Percentiles rank a stretch among this genome's conserved stretches.
phyloP scores from a whole-genome alignment of 2,888 invertebrate genomes.

The Therioaphis trifolii region DNA sequence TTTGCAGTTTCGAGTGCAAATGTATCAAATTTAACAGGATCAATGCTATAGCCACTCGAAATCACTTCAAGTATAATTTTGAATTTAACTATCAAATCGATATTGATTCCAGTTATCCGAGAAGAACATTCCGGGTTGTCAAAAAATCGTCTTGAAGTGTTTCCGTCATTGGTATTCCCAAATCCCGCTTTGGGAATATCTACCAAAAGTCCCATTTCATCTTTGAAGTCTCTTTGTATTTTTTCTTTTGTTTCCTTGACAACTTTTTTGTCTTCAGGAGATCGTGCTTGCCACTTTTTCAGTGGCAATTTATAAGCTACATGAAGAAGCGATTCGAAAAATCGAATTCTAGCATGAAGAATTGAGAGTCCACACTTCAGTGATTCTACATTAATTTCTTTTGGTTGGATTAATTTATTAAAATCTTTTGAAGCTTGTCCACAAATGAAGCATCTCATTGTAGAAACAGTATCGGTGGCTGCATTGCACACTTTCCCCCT shows the following conservation, averaged over 20 bases:
- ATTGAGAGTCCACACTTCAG: constrained; percentile 12
- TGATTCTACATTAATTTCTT: background rate
- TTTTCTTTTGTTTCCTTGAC: too few relatives aligned
- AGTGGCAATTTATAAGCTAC: constrained; percentile 65
- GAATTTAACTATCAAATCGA: constrained; percentile 4
- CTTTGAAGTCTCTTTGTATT: constrained; percentile 33
- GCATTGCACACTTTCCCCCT: constrained; percentile 60
- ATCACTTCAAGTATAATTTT: constrained; percentile 12
- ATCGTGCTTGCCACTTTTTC: constrained; percentile 35
- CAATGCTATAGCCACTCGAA: background rate
- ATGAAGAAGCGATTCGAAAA: constrained; percentile 35
- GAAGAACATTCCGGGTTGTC: constrained; percentile 5
- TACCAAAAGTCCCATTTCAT: constrained; percentile 8
- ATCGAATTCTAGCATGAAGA: too few relatives aligned
- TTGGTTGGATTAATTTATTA: constrained; percentile 5
- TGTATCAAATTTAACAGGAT: constrained; percentile 15
- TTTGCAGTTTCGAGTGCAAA: too few relatives aligned
- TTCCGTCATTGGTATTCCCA: constrained; percentile 28
- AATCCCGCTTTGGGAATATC: constrained; percentile 26
- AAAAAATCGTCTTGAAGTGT: constrained; percentile 36
- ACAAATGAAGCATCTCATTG: constrained; percentile 39
- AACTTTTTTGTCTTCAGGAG: constrained; percentile 4
- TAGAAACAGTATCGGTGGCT: constrained; percentile 51
- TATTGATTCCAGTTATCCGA: background rate
- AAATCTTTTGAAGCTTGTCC: constrained; percentile 40